Percentiles rank a stretch among this genome's conserved stretches.
phyloP scores from a whole-genome alignment of 2,888 invertebrate species.

The Dascillus cervinus region DNA sequence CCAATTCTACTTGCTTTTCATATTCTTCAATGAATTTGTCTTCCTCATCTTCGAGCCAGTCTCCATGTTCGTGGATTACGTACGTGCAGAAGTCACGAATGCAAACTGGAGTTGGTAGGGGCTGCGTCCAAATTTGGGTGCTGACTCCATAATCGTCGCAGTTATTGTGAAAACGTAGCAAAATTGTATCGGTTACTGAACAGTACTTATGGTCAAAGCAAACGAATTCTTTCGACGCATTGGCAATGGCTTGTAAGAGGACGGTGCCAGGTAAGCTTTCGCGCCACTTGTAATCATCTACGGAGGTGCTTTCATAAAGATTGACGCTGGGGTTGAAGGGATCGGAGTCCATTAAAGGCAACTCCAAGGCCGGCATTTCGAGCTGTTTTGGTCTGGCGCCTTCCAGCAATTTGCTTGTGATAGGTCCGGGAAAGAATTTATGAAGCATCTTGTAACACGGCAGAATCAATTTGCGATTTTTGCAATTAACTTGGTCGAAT shows the following conservation, averaged over 20 bases:
- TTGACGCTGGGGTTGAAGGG: too few relatives aligned
- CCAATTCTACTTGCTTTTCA: not conserved
- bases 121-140: conserved; percentile 5
- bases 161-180: conserved; percentile 11
- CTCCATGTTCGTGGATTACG: conserved; percentile 6
- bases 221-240: conserved; percentile 6
- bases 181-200: conserved; percentile 8
- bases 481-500: conserved; percentile 7
- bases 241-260: conserved; percentile 8
- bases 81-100: conserved; percentile 9
- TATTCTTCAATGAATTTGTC: conserved; percentile 1
- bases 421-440: too few relatives aligned
- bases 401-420: too few relatives aligned
- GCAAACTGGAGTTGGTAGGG: conserved; percentile 6
- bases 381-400: too few relatives aligned
- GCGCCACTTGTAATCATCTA: conserved; percentile 10
- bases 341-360: too few relatives aligned
- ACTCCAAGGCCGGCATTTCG: too few relatives aligned
- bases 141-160: conserved; percentile 10
- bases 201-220: conserved; percentile 10
- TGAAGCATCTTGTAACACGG: too few relatives aligned
- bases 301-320: conserved; percentile 9
- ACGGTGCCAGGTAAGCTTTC: conserved; percentile 5
- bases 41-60: conserved; percentile 9
- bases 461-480: too few relatives aligned